Percentiles rank a stretch among this genome's conserved stretches.
These are phyloP conservation scores for Mus minutoides DNA, from an alignment of 2,797 vertebrate genomes.

Conservation along the genomic window DNA sequence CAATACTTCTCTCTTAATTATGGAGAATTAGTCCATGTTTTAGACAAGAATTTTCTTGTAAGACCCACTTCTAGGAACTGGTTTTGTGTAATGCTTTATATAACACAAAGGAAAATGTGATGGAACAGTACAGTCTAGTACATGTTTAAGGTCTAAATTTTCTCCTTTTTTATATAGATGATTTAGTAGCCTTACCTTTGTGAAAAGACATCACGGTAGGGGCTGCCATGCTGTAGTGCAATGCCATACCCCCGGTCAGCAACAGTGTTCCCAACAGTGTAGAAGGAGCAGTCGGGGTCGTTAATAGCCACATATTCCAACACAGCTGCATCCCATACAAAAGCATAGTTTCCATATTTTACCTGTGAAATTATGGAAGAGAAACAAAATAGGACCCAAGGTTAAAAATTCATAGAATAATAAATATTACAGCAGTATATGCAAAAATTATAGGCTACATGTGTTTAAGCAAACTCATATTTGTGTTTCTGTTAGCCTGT, in stretches of 20 bases:
- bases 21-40: background rate
- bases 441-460: background rate
- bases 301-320: constrained; percentile 98
- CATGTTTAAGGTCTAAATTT: background rate
- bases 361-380: constrained; percentile 88
- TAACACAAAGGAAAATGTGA: constrained; percentile 38
- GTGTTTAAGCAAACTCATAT: background rate
- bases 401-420: background rate
- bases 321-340: constrained; percentile 98
- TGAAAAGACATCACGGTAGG: constrained; percentile 98
- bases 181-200: constrained; percentile 91
- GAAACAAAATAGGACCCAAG: background rate
- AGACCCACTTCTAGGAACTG: background rate
- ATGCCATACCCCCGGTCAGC: constrained; percentile 98
- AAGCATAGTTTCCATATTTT: constrained; percentile 96
- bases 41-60: background rate
- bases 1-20: background rate
- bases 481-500: background rate
- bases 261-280: constrained; percentile 93
- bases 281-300: constrained; percentile 97
- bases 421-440: background rate
- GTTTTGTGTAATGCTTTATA: constrained; percentile 14
- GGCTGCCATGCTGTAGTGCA: constrained; percentile 98
- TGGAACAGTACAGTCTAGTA: background rate
- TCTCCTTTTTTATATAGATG: background rate